Conservation (phyloP, 2,888 invertebrate species). For the Catocala sponsa region DNA sequence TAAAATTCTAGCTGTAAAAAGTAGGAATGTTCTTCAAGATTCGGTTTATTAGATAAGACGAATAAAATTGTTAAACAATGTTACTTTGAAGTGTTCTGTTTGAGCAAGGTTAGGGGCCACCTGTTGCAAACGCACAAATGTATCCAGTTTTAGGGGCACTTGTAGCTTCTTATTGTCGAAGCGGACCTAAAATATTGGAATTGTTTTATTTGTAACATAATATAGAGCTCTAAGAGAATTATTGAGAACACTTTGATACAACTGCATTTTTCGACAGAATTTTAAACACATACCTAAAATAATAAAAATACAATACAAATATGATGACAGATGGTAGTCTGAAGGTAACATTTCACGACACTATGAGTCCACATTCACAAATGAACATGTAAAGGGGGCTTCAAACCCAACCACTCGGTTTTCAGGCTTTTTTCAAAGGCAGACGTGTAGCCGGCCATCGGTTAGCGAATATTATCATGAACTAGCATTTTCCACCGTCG, state of each 20-base stretch:
- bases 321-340: slow-evolving; percentile 28
- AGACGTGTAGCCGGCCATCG: slow-evolving; percentile 70
- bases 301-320: slow-evolving; percentile 30
- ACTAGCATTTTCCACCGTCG: slow-evolving; percentile 69
- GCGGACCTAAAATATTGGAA: slow-evolving; percentile 12
- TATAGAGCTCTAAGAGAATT: too few relatives aligned
- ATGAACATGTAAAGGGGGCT: slow-evolving; percentile 47
- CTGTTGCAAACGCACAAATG: slow-evolving; percentile 42
- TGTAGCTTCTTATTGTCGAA: slow-evolving; percentile 37
- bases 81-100: slow-evolving; percentile 38
- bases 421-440: slow-evolving; percentile 43
- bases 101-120: slow-evolving; percentile 39
- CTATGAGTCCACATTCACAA: slow-evolving; percentile 50
- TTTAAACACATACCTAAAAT: slow-evolving; percentile 32
- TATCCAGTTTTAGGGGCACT: slow-evolving; percentile 39
- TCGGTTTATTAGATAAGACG: slow-evolving; percentile 23
- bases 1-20: not conserved
- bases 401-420: slow-evolving; percentile 38
- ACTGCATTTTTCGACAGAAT: not conserved
- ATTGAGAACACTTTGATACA: too few relatives aligned
- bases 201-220: slow-evolving; percentile 12
- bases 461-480: slow-evolving; percentile 77
- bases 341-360: slow-evolving; percentile 43
- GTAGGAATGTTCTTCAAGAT: slow-evolving; percentile 6
- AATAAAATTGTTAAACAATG: slow-evolving; percentile 27